Percentiles rank a stretch among this genome's conserved stretches.
These are phyloP conservation scores for Eupithecia dodoneata DNA, from an alignment of 2,888 invertebrate species.

Conservation along the genomic window DNA sequence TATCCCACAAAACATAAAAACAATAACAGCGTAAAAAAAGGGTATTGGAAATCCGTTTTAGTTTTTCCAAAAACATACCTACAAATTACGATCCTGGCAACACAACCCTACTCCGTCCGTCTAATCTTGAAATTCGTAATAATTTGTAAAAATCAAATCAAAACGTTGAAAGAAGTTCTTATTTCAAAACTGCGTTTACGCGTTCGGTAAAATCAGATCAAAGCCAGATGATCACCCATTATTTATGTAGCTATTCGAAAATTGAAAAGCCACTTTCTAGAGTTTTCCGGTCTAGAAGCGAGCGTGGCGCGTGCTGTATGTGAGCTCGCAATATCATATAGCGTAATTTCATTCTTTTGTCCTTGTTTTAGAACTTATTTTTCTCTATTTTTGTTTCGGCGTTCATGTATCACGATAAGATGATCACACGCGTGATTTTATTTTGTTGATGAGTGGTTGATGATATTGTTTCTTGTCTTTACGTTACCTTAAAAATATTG, in stretches of 20 bases:
- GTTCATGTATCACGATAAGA: conserved; percentile 14
- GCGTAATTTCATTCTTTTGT: conserved; percentile 4
- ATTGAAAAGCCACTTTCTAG: conserved; percentile 84
- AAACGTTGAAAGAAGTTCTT: not conserved
- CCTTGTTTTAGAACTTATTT: not conserved
- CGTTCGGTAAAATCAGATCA: conserved; percentile 16
- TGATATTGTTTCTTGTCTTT: not conserved
- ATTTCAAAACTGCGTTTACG: not conserved
- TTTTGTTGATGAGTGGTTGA: not conserved
- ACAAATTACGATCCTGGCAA: no score
- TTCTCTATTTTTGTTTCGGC: not conserved
- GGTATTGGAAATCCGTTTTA: no score
- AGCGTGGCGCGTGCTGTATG: conserved; percentile 51
- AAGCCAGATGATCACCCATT: conserved; percentile 47
- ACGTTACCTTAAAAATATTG: no score
- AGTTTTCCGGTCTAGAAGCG: conserved; percentile 82
- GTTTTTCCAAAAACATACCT: no score
- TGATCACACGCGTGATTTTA: conserved; percentile 10
- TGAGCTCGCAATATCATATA: not conserved
- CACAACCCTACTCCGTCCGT: no score
- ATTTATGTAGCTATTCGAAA: conserved; percentile 81
- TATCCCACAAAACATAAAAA: no score
- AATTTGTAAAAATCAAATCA: not conserved
- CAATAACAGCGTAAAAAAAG: no score
- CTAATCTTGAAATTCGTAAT: not conserved